Percentiles rank a stretch among this genome's conserved stretches.
These are phyloP conservation scores for Chrysaora quinquecirrha DNA, from an alignment of 30 jellyfish, hydroid and myxozoan genomes.

Conservation along the genomic window DNA sequence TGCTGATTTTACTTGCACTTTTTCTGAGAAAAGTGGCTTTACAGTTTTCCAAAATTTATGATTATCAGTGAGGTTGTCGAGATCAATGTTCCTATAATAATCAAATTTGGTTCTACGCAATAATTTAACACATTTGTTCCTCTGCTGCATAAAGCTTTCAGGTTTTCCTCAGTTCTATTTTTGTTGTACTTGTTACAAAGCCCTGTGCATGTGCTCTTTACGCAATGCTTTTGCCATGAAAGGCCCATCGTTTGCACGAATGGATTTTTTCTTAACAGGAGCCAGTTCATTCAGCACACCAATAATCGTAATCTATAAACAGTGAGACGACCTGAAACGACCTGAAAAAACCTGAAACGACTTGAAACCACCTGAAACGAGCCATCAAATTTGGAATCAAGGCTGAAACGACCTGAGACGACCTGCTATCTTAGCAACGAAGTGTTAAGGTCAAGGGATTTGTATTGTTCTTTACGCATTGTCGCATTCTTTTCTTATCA, in stretches of 20 bases:
- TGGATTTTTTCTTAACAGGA: conserved; percentile 33
- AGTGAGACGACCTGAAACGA: too few species aligned
- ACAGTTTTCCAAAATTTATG: conserved; percentile 43
- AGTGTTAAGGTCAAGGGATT: too few species aligned
- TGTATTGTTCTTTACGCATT: too few species aligned
- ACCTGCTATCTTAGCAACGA: too few species aligned
- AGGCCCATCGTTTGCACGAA: conserved; percentile 46
- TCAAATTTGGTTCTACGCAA: conserved; percentile 15
- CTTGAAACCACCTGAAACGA: too few species aligned
- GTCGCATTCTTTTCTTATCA: too few species aligned
- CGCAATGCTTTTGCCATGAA: conserved; percentile 42
- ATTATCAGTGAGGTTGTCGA: conserved; percentile 29
- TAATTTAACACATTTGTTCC: conserved; percentile 41
- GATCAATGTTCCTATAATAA: conserved; percentile 37
- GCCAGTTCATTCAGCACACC: conserved; percentile 39
- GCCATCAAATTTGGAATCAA: too few species aligned
- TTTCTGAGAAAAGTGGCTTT: conserved; percentile 54
- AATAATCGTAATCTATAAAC: conserved; percentile 12
- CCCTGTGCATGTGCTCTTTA: conserved; percentile 38
- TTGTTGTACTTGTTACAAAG: conserved; percentile 20
- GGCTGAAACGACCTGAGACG: too few species aligned
- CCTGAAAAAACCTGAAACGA: too few species aligned
- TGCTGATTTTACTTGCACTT: conserved; percentile 23
- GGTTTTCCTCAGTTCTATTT: conserved; percentile 37
- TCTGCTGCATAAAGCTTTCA: conserved; percentile 35